These are phyloP conservation scores for Macaria liturata DNA, from an alignment of 2,888 invertebrate species.

Conservation along the genomic window DNA sequence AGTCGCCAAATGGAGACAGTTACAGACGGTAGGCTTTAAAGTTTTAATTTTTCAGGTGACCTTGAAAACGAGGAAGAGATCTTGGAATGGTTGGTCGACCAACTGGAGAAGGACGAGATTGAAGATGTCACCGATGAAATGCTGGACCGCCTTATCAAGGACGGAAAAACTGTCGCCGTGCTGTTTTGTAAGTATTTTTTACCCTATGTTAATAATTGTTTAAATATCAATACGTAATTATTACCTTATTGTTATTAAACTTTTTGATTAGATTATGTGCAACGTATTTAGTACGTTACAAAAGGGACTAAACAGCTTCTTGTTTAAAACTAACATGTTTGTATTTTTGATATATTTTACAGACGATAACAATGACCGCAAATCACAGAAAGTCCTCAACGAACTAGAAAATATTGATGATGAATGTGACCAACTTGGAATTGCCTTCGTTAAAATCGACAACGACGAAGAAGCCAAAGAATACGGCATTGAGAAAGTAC, in stretches of 20 bases:
- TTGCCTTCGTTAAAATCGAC: slow-evolving; percentile 96
- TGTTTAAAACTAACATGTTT: no score
- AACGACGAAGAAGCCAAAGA: slow-evolving; percentile 95
- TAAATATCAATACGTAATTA: no score
- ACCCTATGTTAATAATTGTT: no score
- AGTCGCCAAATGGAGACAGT: no score
- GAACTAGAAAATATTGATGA: slow-evolving; percentile 97
- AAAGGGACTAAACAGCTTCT: no score
- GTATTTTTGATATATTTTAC: slow-evolving; percentile 32
- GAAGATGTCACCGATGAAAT: slow-evolving; percentile 98
- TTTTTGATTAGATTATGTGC: no score
- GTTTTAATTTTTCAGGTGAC: slow-evolving; percentile 80
- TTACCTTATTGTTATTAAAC: no score
- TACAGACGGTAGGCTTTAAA: no score
- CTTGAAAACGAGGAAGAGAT: slow-evolving; percentile 95
- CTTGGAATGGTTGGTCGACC: slow-evolving; percentile 93
- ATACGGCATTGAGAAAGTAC: slow-evolving; percentile 95
- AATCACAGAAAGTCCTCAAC: slow-evolving; percentile 92
- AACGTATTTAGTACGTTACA: no score
- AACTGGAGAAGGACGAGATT: slow-evolving; percentile 95
- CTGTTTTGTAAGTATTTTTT: slow-evolving; percentile 90
- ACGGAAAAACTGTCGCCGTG: slow-evolving; percentile 94
- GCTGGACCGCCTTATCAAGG: slow-evolving; percentile 94
- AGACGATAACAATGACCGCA: slow-evolving; percentile 96
- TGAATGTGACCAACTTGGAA: slow-evolving; percentile 94